Base-by-base conservation (phyloP, 2,888 invertebrate genomes). In the Eretmocerus hayati region DNA sequence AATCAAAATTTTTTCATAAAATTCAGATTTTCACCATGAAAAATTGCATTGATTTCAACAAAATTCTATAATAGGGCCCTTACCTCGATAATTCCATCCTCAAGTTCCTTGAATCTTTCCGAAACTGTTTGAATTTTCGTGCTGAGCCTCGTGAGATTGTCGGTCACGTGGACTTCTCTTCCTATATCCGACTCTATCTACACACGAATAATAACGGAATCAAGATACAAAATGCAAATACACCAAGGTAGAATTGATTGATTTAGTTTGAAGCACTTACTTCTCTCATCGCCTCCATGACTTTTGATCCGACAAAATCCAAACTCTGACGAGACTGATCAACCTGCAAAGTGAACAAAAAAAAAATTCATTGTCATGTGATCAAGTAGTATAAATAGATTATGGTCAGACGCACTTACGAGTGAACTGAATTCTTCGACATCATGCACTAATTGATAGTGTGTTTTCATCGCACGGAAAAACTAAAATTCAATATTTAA, bases 81-180 rank as follows among this genome's bases (percentile, higher is more conserved):
- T 54, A 67, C 67, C 62, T 68, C 67, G 36, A 67, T 62, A 26
- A 65, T 59, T 46, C 48, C 56, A 48, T 66, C 66, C 42, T 68
- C 66, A 19, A 66, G 36, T 3, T 45, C 50, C 1, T 43, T 53
- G 39, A 64, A 67, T 23, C 62, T 56, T 20, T 55, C 53, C 20
- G 62, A 33, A 26, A 60, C 39, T 8, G 48, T 21, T 0, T 55
- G 40, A 48, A 66, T 53, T 48, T 58, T 60, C 5, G 59, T 40
- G 36, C 57, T 59, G 13, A 66, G 59, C 36, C 59, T 60, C 15
- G 67, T 68, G 43, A 68, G 48, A 32, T 60, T 58, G 42, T 63
- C 62, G 16, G 67, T 68, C 2, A 68, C 53, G 26, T 57, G 55
- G 2, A 68, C 49, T 46, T 68, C 67, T 31, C 56, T 56, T 2